These are phyloP conservation scores for Drosophila tropicalis DNA, from an alignment of 1,140 invertebrate genomes.

Conservation along the genomic window DNA sequence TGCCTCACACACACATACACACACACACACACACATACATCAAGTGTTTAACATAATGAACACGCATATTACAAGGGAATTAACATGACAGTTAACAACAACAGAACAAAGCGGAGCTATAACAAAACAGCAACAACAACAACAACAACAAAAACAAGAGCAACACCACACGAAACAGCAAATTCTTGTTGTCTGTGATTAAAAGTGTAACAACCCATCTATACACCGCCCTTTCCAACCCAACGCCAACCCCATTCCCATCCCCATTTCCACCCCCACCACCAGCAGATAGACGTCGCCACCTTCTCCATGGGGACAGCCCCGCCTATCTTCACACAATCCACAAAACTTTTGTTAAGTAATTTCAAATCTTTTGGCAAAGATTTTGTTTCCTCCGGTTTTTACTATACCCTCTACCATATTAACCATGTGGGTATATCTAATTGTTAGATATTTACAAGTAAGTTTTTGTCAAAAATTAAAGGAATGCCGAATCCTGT, in stretches of 20 bases:
- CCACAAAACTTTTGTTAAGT: conserved; percentile 44
- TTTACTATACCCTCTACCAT: not conserved
- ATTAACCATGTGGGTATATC: not conserved
- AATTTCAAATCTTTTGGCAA: conserved; percentile 34
- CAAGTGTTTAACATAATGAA: conserved; percentile 82
- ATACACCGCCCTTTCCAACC: not conserved
- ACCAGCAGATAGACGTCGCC: not conserved
- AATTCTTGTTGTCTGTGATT: conserved; percentile 53
- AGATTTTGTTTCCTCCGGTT: conserved; percentile 14
- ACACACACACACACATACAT: conserved; percentile 5
- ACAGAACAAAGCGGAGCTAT: conserved; percentile 38
- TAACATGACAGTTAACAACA: conserved; percentile 78
- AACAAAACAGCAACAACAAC: conserved; percentile 39
- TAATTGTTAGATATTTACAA: too few species aligned
- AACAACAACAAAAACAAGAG: conserved; percentile 27
- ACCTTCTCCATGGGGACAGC: not conserved
- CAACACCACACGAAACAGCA: conserved; percentile 29
- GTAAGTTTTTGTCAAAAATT: too few species aligned
- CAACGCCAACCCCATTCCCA: not conserved
- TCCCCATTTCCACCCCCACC: too few species aligned
- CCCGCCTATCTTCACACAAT: not conserved
- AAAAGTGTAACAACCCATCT: conserved; percentile 42
- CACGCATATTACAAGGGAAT: conserved; percentile 73
- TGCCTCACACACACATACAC: not conserved
- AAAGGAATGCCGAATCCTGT: too few species aligned